Conservation (phyloP, 1,140 invertebrate genomes). For the Pseudoatta argentina region DNA sequence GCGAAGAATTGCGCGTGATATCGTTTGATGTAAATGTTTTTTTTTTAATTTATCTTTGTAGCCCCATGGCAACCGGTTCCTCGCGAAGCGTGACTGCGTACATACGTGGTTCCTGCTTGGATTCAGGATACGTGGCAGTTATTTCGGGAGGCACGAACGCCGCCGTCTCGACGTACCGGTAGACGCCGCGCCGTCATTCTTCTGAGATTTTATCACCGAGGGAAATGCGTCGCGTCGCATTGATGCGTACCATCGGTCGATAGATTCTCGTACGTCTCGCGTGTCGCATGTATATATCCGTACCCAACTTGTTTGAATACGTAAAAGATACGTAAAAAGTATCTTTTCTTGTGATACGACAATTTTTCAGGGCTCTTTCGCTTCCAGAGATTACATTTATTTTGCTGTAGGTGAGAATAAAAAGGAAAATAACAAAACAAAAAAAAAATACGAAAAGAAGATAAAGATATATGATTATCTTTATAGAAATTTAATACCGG, state of each 20-base stretch:
- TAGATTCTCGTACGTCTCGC: conserved; percentile 1
- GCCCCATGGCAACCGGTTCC: conserved; percentile 59
- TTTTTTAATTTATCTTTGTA: conserved; percentile 51
- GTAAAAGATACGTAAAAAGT: too few species aligned
- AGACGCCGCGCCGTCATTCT: conserved; percentile 84
- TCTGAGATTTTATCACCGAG: conserved; percentile 73
- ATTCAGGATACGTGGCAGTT: conserved; percentile 71
- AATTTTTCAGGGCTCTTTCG: neutral
- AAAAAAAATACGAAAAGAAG: too few species aligned
- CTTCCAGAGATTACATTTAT: neutral
- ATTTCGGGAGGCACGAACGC: conserved; percentile 77
- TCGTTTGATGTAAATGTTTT: conserved; percentile 24
- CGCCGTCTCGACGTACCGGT: conserved; percentile 81
- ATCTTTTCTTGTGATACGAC: neutral
- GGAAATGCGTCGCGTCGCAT: conserved; percentile 30
- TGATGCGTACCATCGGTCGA: conserved; percentile 50
- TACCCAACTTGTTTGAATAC: neutral
- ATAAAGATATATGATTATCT: too few species aligned
- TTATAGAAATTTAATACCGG: too few species aligned
- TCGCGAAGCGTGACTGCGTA: neutral
- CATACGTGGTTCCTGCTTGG: conserved; percentile 45
- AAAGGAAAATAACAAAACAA: too few species aligned
- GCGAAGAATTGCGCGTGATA: neutral
- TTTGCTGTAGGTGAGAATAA: neutral
- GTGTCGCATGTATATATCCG: neutral